phyloP scores from a whole-genome alignment of 2,888 invertebrate species.

The Blera fallax region DNA sequence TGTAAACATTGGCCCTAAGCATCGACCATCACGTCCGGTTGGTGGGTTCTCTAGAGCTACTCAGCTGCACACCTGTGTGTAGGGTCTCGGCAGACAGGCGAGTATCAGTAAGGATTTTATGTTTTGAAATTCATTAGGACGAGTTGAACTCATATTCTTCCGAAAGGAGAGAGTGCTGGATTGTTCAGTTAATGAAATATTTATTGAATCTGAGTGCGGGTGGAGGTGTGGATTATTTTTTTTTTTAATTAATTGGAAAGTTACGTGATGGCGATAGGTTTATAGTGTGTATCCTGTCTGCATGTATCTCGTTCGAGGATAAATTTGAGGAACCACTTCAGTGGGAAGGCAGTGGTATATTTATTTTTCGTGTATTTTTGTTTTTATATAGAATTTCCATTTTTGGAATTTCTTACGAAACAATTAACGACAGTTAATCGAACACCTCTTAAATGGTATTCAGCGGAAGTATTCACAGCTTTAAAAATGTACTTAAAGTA shows the following conservation, averaged over 20 bases:
- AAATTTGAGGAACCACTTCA: not conserved
- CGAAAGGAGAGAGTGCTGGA: not conserved
- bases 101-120: not conserved
- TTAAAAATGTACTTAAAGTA: no score
- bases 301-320: not conserved
- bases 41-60: conserved; percentile 18
- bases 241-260: not conserved
- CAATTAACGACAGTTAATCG: no score
- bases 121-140: conserved; percentile 33
- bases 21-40: conserved; percentile 61
- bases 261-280: not conserved
- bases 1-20: conserved; percentile 46
- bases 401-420: no score
- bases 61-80: conserved; percentile 27
- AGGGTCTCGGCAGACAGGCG: not conserved
- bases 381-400: no score
- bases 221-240: not conserved
- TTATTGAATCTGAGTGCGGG: not conserved
- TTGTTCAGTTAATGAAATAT: conserved; percentile 43
- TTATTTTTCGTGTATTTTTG: no score
- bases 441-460: no score
- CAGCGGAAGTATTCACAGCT: no score
- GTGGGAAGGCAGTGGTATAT: no score
- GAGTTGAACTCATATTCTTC: not conserved
- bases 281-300: not conserved